phyloP scores from a whole-genome alignment of 2,797 vertebrate species.

The Mus minutoides region DNA sequence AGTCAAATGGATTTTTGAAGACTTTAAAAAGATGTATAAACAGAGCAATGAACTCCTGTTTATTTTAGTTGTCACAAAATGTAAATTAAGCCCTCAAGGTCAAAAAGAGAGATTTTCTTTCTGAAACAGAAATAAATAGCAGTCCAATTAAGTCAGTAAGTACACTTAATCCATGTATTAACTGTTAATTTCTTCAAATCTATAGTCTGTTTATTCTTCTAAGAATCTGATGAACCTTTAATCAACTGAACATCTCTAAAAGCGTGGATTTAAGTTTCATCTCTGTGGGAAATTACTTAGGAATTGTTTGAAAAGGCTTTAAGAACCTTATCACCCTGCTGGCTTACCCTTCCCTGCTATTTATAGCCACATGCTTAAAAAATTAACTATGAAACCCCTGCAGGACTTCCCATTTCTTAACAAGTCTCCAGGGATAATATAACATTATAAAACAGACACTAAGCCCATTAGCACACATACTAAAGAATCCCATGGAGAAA shows the following conservation, averaged over 20 bases:
- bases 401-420: conserved; percentile 68
- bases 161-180: conserved; percentile 27
- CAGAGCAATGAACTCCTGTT: not conserved
- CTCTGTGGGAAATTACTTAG: conserved; percentile 69
- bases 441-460: conserved; percentile 60
- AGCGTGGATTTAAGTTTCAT: conserved; percentile 49
- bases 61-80: conserved; percentile 20
- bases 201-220: conserved; percentile 43
- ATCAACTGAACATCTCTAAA: conserved; percentile 61
- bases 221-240: conserved; percentile 60
- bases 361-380: conserved; percentile 24
- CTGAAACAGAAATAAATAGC: conserved; percentile 41
- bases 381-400: conserved; percentile 51
- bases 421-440: conserved; percentile 61
- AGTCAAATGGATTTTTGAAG: not conserved
- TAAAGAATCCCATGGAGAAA: conserved; percentile 58
- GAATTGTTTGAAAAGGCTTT: conserved; percentile 57
- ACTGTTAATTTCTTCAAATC: not conserved
- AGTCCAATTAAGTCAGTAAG: not conserved
- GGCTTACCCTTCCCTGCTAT: conserved; percentile 66
- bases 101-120: not conserved
- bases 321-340: conserved; percentile 40
- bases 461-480: conserved; percentile 50
- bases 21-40: not conserved
- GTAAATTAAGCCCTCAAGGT: not conserved